Conservation (phyloP, 2,888 invertebrate species). For the Noctua janthina region DNA sequence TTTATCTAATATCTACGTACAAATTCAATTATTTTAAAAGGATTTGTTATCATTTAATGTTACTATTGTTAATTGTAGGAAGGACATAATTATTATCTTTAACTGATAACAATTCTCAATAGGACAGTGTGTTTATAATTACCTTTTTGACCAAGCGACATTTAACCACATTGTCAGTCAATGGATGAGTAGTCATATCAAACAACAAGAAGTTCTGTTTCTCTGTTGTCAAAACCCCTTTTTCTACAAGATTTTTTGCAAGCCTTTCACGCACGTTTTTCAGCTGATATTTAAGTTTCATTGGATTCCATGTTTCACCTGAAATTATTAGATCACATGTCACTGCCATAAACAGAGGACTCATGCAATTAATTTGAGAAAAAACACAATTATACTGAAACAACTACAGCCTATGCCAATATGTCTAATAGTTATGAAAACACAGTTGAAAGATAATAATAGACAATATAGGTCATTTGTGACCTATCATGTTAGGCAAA, state of each 20-base stretch:
- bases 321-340: slow-evolving; percentile 65
- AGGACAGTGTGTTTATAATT: slow-evolving; percentile 52
- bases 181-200: slow-evolving; percentile 99
- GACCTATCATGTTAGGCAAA: not conserved
- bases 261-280: slow-evolving; percentile 99
- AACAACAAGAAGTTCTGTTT: slow-evolving; percentile 99
- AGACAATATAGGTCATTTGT: not conserved
- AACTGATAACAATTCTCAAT: slow-evolving; percentile 45
- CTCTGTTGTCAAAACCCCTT: slow-evolving; percentile 99
- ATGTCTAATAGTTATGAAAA: not conserved
- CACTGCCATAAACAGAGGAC: no score
- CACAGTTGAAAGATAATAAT: not conserved
- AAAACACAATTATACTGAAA: not conserved
- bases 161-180: slow-evolving; percentile 98
- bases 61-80: slow-evolving; percentile 28
- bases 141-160: slow-evolving; percentile 99
- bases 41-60: slow-evolving; percentile 44
- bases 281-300: slow-evolving; percentile 99
- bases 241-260: slow-evolving; percentile 99
- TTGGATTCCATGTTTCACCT: slow-evolving; percentile 99
- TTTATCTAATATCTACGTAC: slow-evolving; percentile 37
- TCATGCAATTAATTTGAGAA: not conserved
- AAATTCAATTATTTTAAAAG: slow-evolving; percentile 50
- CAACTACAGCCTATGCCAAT: not conserved
- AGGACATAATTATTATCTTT: slow-evolving; percentile 41